phyloP scores from a whole-genome alignment of 2,113 vertebrate species.

The Limanda limanda region DNA sequence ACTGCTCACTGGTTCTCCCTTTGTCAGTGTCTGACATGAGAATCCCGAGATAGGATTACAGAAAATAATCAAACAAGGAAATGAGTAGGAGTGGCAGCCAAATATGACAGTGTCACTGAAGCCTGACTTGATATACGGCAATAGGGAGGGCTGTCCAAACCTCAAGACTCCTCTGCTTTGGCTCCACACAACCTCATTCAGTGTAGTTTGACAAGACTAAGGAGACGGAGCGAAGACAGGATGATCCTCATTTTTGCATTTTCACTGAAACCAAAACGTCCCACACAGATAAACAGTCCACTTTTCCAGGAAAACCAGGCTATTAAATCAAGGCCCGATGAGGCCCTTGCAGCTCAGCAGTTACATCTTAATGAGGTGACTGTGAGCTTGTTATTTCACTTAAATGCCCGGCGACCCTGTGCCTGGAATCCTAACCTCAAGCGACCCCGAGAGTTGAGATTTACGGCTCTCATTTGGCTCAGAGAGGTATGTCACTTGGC shows the following conservation, averaged over 20 bases:
- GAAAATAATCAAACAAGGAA: slow-evolving; percentile 78
- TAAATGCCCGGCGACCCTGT: slow-evolving; percentile 55
- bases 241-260: slow-evolving; percentile 47
- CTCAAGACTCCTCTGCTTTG: slow-evolving; percentile 59
- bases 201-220: slow-evolving; percentile 64
- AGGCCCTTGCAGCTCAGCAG: slow-evolving; percentile 56
- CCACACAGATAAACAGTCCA: slow-evolving; percentile 66
- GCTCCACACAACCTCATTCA: slow-evolving; percentile 64
- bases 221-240: slow-evolving; percentile 62
- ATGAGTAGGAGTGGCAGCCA: slow-evolving; percentile 53
- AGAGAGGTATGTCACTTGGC: slow-evolving; percentile 40
- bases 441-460: slow-evolving; percentile 66
- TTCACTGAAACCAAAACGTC: slow-evolving; percentile 61
- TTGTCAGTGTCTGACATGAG: slow-evolving; percentile 65
- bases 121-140: slow-evolving; percentile 57
- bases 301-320: slow-evolving; percentile 48
- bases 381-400: slow-evolving; percentile 67
- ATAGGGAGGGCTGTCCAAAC: slow-evolving; percentile 57
- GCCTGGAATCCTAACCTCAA: slow-evolving; percentile 68
- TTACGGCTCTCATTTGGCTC: slow-evolving; percentile 64
- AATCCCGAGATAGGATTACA: slow-evolving; percentile 63
- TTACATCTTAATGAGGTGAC: slow-evolving; percentile 71
- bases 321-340: slow-evolving; percentile 62
- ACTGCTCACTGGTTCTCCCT: slow-evolving; percentile 5
- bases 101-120: slow-evolving; percentile 59